phyloP scores from a whole-genome alignment of 2,113 vertebrate genomes.

The Dipodomys ordii region DNA sequence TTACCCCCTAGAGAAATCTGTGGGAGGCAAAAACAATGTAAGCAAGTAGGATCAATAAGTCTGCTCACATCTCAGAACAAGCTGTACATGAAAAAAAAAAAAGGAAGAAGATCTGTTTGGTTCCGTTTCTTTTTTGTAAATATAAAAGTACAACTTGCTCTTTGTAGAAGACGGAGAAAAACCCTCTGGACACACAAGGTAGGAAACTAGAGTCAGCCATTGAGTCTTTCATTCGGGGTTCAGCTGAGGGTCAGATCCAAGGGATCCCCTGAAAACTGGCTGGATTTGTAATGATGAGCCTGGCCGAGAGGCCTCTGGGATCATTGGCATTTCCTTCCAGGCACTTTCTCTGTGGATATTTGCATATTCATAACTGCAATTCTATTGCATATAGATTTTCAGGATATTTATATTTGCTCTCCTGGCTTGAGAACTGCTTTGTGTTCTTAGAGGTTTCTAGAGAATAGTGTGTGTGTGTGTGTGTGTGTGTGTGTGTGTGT shows the following conservation, averaged over 20 bases:
- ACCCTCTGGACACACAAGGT: background rate
- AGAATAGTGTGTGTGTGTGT: background rate
- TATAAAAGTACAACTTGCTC: conserved; percentile 9
- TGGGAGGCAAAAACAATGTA: background rate
- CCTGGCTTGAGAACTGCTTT: conserved; percentile 3
- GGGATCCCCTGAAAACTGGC: background rate
- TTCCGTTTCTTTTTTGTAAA: conserved; percentile 21
- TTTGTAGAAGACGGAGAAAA: conserved; percentile 32
- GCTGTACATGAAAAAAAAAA: background rate
- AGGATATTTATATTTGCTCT: conserved; percentile 10
- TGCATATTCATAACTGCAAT: background rate
- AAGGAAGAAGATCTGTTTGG: background rate
- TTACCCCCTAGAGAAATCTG: background rate
- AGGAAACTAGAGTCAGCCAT: background rate
- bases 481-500: no score
- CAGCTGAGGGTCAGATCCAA: background rate
- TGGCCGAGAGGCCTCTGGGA: background rate
- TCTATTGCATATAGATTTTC: background rate
- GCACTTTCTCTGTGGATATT: background rate
- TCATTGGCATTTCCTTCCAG: background rate
- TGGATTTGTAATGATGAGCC: background rate
- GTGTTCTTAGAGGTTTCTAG: conserved; percentile 43
- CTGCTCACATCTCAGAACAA: background rate
- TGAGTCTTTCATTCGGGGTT: background rate
- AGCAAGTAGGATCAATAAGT: background rate